Conservation (phyloP, 2,113 vertebrate species). For the Boleophthalmus pectinirostris region DNA sequence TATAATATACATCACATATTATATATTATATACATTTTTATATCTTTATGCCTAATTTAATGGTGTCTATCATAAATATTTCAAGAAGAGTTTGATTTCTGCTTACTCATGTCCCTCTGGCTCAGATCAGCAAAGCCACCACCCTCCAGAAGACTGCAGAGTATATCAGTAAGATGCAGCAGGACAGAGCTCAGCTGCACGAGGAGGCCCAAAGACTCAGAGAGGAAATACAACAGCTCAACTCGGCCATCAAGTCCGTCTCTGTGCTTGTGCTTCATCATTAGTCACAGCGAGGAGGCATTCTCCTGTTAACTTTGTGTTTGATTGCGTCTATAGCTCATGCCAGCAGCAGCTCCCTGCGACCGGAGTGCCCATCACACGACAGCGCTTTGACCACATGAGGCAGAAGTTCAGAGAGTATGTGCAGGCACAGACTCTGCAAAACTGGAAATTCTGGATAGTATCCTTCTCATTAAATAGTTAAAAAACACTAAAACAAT, state of each 20-base stretch:
- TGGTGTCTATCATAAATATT: background rate
- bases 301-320: background rate
- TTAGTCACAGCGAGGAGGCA: background rate
- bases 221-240: slow-evolving; percentile 90
- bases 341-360: slow-evolving; percentile 96
- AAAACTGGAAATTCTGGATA: slow-evolving; percentile 99
- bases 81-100: background rate
- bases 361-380: slow-evolving; percentile 93
- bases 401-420: slow-evolving; percentile 92
- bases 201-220: slow-evolving; percentile 88
- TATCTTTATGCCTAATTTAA: background rate
- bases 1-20: background rate
- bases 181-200: slow-evolving; percentile 88
- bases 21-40: background rate
- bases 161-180: slow-evolving; percentile 94
- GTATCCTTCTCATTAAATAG: slow-evolving; percentile 82
- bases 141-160: slow-evolving; percentile 94
- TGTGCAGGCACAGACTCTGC: slow-evolving; percentile 85
- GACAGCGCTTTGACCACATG: slow-evolving; percentile 94
- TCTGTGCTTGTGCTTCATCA: background rate
- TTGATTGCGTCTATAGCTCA: slow-evolving; percentile 67
- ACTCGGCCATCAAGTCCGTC: slow-evolving; percentile 88
- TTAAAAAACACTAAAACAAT: background rate
- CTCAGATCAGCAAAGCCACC: slow-evolving; percentile 94
- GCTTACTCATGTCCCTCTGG: slow-evolving; percentile 17